Percentiles rank a stretch among this genome's conserved stretches.
Evolutionary conservation across 64 coral and sea anemone genomes (phyloP).

Genomic region (Montipora capricornis): DNA sequence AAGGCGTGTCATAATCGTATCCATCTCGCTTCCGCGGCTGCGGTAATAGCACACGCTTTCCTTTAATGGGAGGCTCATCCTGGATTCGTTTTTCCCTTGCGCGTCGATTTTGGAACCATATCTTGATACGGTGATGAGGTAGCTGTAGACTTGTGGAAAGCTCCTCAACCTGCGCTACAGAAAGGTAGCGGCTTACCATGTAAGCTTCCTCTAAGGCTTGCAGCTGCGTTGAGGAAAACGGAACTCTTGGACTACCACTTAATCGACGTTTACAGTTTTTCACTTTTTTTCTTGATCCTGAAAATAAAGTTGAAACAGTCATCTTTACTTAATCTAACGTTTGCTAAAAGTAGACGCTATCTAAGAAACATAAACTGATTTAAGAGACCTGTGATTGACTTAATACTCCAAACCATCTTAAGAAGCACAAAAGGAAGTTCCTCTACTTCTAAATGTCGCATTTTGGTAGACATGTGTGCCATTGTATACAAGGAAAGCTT

Average conservation of each 20-base stretch:
- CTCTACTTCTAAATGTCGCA: no score
- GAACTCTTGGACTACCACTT: constrained; percentile 91
- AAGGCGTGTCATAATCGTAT: background rate
- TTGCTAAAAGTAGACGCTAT: background rate
- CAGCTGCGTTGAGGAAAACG: constrained; percentile 85
- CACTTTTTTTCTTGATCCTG: constrained; percentile 25
- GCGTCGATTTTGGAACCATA: constrained; percentile 97
- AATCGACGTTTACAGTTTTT: constrained; percentile 80
- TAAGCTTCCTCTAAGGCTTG: constrained; percentile 82
- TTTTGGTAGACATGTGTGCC: no score
- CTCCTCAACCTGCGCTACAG: constrained; percentile 74
- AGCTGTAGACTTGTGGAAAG: constrained; percentile 68
- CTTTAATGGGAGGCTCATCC: background rate
- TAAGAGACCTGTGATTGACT: no score
- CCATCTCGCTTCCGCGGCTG: background rate
- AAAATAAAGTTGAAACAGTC: background rate
- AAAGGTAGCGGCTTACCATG: constrained; percentile 79
- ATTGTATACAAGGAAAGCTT: no score
- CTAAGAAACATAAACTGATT: background rate
- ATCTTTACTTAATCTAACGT: no score
- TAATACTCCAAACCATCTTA: no score
- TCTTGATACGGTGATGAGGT: constrained; percentile 90
- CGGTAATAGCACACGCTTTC: background rate
- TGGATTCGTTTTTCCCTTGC: constrained; percentile 84
- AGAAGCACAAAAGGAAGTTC: no score